Evolutionary conservation across 2,797 vertebrate genomes (phyloP).

Genomic region (Tenualosa ilisha): DNA sequence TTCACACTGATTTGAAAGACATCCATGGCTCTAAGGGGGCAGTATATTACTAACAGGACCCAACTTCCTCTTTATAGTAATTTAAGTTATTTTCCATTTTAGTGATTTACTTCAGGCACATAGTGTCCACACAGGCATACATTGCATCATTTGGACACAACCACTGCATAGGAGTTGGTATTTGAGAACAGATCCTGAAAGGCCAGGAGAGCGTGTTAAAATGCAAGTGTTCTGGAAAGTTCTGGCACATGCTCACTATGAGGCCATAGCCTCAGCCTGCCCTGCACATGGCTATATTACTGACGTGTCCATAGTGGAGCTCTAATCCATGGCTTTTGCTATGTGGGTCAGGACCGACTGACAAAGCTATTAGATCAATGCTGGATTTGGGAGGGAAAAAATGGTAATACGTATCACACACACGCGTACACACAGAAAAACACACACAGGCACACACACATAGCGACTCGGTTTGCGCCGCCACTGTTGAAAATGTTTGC

Average conservation of each 20-base stretch:
- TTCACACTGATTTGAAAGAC: too few relatives aligned
- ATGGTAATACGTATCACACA: background rate
- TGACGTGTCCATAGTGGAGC: background rate
- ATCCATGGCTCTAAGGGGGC: too few relatives aligned
- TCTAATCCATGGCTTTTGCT: background rate
- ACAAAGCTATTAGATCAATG: conserved; percentile 36
- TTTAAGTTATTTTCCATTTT: too few relatives aligned
- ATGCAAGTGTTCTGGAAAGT: background rate
- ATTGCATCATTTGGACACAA: background rate
- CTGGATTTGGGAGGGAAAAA: conserved; percentile 1
- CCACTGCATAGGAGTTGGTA: background rate
- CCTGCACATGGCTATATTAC: background rate
- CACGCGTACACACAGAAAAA: background rate
- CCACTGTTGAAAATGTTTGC: background rate
- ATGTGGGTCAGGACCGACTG: conserved; percentile 28
- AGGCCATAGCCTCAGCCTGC: background rate
- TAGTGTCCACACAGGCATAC: background rate
- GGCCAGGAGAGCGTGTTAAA: background rate
- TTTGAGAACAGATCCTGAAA: background rate
- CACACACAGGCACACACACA: conserved; percentile 11
- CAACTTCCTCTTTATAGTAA: too few relatives aligned
- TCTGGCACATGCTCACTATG: background rate
- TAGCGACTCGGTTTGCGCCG: background rate
- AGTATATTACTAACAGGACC: too few relatives aligned
- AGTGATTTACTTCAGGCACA: too few relatives aligned